Evolutionary conservation across 35 echinoderm and acorn worm genomes (phyloP).

Genomic region (Ptychodera flava): DNA sequence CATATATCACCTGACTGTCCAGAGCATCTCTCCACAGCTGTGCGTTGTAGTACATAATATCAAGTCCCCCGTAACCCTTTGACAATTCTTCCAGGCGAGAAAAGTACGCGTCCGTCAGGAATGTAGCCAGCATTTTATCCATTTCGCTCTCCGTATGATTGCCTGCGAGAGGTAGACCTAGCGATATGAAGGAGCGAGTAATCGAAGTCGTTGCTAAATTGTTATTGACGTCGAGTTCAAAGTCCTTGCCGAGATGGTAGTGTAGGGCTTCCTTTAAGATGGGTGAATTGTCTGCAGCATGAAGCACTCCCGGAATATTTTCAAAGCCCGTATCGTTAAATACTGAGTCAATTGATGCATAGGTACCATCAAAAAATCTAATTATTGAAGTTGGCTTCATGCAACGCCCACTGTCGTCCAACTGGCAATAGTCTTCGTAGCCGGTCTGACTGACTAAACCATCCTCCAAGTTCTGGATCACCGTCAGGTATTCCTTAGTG

Average conservation of each 20-base stretch:
- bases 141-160: not conserved
- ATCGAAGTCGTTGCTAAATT: not conserved
- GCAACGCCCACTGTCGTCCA: not conserved
- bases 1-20: not conserved
- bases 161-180: not conserved
- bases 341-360: not conserved
- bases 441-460: not conserved
- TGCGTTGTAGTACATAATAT: not conserved
- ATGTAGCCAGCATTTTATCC: not conserved
- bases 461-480: not conserved
- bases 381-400: not conserved
- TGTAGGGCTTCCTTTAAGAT: not conserved
- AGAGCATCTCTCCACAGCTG: not conserved
- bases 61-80: not conserved
- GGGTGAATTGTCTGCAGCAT: not conserved
- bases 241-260: not conserved
- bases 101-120: not conserved
- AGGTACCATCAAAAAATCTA: constrained; percentile 6
- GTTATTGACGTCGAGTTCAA: not conserved
- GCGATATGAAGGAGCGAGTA: not conserved
- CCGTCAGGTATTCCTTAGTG: not conserved
- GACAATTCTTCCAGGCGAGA: not conserved
- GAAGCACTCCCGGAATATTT: not conserved
- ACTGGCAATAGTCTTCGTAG: constrained; percentile 4
- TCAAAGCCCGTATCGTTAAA: constrained; percentile 15